Conservation (phyloP, 2,888 invertebrate species). For the Pterostichus madidus region DNA sequence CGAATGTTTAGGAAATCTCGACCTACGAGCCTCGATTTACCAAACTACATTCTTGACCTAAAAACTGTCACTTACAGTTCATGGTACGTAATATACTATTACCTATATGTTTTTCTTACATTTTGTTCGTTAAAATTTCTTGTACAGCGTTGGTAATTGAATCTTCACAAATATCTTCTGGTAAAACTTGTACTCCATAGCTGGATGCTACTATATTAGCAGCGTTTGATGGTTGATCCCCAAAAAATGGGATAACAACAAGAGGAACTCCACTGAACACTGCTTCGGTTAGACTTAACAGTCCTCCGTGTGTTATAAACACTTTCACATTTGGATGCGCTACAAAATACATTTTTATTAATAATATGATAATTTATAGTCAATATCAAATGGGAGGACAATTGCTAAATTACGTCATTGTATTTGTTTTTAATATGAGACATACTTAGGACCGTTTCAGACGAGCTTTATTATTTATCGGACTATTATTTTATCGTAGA, state of each 20-base stretch:
- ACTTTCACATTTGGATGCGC: conserved; percentile 79
- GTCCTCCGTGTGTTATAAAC: conserved; percentile 81
- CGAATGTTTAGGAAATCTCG: no score
- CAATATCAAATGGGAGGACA: no score
- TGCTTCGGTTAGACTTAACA: conserved; percentile 80
- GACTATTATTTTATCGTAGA: no score
- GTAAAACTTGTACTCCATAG: conserved; percentile 74
- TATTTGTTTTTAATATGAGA: no score
- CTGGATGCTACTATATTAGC: conserved; percentile 75
- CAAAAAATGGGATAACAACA: conserved; percentile 78
- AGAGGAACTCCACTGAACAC: conserved; percentile 77
- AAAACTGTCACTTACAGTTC: no score
- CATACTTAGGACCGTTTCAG: no score
- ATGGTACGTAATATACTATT: no score
- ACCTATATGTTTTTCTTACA: conserved; percentile 31
- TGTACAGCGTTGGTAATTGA: conserved; percentile 75
- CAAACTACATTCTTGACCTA: no score
- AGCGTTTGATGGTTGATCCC: conserved; percentile 78
- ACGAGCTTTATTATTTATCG: no score
- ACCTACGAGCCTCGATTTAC: no score
- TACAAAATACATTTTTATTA: conserved; percentile 70
- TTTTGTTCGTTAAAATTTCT: conserved; percentile 74
- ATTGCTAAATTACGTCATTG: no score
- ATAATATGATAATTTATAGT: no score
- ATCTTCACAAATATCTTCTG: conserved; percentile 76